Evolutionary conservation across 2,888 invertebrate genomes (phyloP), one percentile per base, ranked within the genome.

Genomic region (Chloroclystis v-ata): DNA sequence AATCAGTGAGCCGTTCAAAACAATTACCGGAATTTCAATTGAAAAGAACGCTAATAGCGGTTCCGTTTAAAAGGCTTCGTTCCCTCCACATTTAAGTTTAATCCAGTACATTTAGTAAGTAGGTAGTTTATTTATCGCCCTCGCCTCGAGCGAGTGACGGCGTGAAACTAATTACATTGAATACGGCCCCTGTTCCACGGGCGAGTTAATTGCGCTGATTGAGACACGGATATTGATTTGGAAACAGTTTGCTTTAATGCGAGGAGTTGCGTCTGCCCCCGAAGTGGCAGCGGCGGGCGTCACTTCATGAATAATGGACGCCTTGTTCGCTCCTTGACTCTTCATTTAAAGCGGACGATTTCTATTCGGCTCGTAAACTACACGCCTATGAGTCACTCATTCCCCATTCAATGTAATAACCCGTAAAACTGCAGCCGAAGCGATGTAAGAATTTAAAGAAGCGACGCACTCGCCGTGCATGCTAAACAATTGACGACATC

Each of bases 161-260:
- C 68, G 78, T 73, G 78, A 76, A 82, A 78, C 83, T 84, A 84
- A 86, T 84, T 83, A 84, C 75, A 69, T 58, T 67, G 74, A 75
- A 76, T 72, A 71, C 71, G 74, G 69, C 68, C 73, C 73, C 72
- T 64, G 72, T 65, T 68, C 63, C 59, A 65, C 65, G 69, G 75
- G 66, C 68, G 71, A 76, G 75, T 76, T 84, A 84, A 86, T 86
- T 84, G 82, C 81, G 73, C 79, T 84, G 84, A 86, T 85, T 84
- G 82, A 85, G 82, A 85, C 83, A 83, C 78, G 79, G 82, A 83
- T 85, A 86, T 86, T 82, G 86, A 84, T 86, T 85, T 77, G 54
- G 78, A 78, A 82, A 80, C 78, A 79, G 76, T 78, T 78, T 72
- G 71, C 68, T 66, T 67, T 60, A 61, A 35, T 35, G 46, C 20